Evolutionary conservation across 1,140 invertebrate genomes (phyloP), one percentile per base, ranked within the genome.

Genomic region (Spodoptera litura): DNA sequence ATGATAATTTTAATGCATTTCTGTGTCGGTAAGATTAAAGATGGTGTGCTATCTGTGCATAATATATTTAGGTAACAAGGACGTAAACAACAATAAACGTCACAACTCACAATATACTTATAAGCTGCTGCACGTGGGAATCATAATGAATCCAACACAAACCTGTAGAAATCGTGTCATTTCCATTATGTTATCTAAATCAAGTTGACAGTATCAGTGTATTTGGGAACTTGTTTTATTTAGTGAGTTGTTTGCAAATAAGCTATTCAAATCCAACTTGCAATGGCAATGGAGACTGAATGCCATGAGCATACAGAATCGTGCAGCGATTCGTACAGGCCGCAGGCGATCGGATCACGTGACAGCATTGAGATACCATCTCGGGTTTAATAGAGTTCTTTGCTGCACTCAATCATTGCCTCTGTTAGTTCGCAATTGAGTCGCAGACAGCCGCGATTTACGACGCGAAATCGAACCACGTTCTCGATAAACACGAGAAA

Each of bases 371-470:
- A 86, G 85, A 90, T 89, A 89, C 85, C 81, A 88, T 89, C 86
- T 81, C 82, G 64, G 81, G 84, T 89, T 86, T 92, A 93, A 93
- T 91, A 87, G 91, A 93, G 85, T 91, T 92, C 86, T 88, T 87
- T 83, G 82, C 75, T 89, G 87, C 89, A 88, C 81, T 88, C 87
- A 87, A 91, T 90, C 85, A 87, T 81, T 87, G 83, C 76, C 79
- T 68, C 79, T 66, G 78, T 79, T 83, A 64, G 73, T 75, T 82
- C 75, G 78, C 70, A 81, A 76, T 78, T 52, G 73, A 74, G 81
- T 55, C 78, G 79, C 76, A 82, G 80, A 84, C 79, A 78, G 81
- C 80, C 58, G 77, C 59, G 70, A 64, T 66, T 78, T 66, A 62
- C 62, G 78, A 73, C 53, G 25, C 12, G 55, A 78, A 70, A 73